Percentiles rank a stretch among this genome's conserved stretches.
Conservation (phyloP, 1,140 invertebrate genomes). For the Chelonus insularis region DNA sequence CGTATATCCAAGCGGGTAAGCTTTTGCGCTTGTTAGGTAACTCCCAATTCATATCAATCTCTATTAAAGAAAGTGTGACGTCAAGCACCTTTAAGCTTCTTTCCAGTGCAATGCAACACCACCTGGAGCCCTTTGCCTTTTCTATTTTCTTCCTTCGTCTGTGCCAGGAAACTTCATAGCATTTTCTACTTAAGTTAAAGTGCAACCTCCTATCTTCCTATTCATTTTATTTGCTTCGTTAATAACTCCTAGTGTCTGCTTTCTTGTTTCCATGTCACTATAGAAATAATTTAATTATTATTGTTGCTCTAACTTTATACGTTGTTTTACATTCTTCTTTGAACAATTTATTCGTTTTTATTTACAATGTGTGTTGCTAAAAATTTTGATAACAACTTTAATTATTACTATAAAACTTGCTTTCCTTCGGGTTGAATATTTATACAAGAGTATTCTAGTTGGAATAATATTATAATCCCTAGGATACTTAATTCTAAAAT, state of each 20-base stretch:
- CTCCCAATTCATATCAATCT: constrained; percentile 28
- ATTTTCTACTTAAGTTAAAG: not conserved
- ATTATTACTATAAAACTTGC: no score
- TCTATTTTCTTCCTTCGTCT: not conserved
- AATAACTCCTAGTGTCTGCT: not conserved
- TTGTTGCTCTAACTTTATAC: no score
- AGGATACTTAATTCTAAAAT: no score
- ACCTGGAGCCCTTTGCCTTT: constrained; percentile 8
- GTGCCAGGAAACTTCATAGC: not conserved
- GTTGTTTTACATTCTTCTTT: no score
- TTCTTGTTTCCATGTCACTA: not conserved
- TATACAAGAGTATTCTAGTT: no score
- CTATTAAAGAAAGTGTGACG: constrained; percentile 22
- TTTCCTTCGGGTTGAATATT: no score
- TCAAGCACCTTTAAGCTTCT: constrained; percentile 19
- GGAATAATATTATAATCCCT: no score
- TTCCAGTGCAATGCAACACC: constrained; percentile 10
- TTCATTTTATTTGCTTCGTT: not conserved
- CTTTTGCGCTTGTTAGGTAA: constrained; percentile 14
- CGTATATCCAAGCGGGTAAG: constrained; percentile 10
- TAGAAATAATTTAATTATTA: constrained; percentile 1
- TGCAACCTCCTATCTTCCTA: not conserved
- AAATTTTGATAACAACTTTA: no score
- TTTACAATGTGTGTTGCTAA: no score
- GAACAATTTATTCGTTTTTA: no score